Evolutionary conservation across 2,797 vertebrate genomes (phyloP).

Genomic region (Lacerta bilineata): DNA sequence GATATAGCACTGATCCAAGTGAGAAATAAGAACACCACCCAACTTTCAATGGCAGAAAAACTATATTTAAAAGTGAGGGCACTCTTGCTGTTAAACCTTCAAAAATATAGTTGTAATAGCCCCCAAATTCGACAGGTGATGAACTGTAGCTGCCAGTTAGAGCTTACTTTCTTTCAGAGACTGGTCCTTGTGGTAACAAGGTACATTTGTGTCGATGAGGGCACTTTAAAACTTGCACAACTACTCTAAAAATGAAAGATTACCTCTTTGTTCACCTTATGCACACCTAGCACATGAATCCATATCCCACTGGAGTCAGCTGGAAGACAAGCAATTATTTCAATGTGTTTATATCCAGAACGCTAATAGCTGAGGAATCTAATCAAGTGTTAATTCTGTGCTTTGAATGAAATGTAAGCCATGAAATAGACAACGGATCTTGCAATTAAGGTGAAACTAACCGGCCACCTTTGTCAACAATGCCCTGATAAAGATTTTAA

Average conservation of each 20-base stretch:
- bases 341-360: background rate
- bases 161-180: too few species aligned
- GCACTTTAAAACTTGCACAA: background rate
- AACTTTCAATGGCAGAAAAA: background rate
- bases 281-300: background rate
- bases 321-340: constrained; percentile 12
- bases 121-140: background rate
- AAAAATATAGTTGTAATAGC: background rate
- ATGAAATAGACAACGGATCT: constrained; percentile 38
- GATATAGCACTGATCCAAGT: background rate
- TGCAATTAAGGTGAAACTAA: constrained; percentile 52
- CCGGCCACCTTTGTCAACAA: constrained; percentile 28
- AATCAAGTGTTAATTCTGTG: constrained; percentile 4
- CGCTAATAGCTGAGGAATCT: background rate
- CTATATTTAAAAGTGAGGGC: background rate
- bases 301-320: background rate
- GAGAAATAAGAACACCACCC: too few species aligned
- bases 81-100: background rate
- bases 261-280: background rate
- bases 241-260: background rate
- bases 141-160: background rate
- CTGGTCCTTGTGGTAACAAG: background rate
- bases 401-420: constrained; percentile 39
- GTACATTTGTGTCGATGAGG: background rate
- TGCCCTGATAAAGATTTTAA: constrained; percentile 48